Percentiles rank a stretch among this genome's conserved stretches.
Conservation (phyloP, 2,888 invertebrate genomes). For the Hyposoter didymator region DNA sequence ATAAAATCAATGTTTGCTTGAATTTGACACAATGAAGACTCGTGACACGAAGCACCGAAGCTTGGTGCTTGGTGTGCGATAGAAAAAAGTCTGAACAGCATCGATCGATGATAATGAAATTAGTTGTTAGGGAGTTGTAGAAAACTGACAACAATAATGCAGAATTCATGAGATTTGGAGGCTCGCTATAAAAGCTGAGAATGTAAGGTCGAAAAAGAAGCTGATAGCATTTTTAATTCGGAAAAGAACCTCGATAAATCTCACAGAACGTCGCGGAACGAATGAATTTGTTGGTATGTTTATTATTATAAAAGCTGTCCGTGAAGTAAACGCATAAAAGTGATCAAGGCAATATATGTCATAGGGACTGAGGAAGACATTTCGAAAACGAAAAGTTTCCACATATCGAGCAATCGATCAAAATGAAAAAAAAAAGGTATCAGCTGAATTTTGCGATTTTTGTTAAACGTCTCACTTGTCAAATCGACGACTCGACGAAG, state of each 20-base stretch:
- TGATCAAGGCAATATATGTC: background rate
- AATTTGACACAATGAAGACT: too few relatives aligned
- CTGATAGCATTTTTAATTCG: background rate
- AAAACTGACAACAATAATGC: background rate
- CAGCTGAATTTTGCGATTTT: background rate
- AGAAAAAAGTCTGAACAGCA: too few relatives aligned
- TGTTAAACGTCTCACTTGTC: background rate
- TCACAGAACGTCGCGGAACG: background rate
- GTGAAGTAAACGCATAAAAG: background rate
- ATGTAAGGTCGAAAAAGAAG: background rate
- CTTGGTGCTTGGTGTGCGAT: too few relatives aligned
- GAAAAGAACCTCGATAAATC: background rate
- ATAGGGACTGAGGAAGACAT: background rate
- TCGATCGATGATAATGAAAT: too few relatives aligned
- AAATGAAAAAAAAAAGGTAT: background rate
- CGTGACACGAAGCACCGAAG: too few relatives aligned
- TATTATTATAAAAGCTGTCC: background rate
- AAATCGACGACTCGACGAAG: background rate
- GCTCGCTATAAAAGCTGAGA: background rate
- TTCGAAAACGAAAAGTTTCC: background rate
- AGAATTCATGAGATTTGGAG: background rate
- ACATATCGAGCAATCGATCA: background rate
- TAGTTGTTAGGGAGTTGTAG: background rate
- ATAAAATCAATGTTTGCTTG: too few relatives aligned
- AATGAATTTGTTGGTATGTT: background rate